Percentiles rank a stretch among this genome's conserved stretches.
phyloP scores from a whole-genome alignment of 2,113 vertebrate genomes.

The Nycticryphes semicollaris region DNA sequence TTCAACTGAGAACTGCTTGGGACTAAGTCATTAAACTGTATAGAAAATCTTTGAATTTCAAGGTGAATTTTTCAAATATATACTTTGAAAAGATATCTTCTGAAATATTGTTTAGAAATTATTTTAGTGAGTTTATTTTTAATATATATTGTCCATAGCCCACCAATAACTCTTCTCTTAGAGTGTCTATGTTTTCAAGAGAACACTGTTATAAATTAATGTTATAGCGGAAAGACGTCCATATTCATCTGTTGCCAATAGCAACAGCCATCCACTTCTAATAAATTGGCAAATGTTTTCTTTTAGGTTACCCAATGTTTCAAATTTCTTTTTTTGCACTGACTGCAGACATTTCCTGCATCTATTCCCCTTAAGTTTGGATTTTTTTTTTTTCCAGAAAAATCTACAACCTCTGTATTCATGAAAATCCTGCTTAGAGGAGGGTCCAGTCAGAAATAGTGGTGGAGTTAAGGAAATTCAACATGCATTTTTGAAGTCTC shows the following conservation, averaged over 20 bases:
- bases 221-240: not conserved
- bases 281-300: not conserved
- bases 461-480: not conserved
- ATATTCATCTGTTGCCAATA: not conserved
- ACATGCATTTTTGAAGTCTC: not conserved
- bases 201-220: not conserved
- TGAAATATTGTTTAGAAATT: not conserved
- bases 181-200: not conserved
- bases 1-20: not conserved
- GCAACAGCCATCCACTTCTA: not conserved
- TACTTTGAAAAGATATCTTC: not conserved
- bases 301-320: not conserved
- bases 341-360: not conserved
- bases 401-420: not conserved
- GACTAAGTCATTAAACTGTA: not conserved
- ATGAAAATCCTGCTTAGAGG: not conserved
- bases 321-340: not conserved
- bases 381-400: not conserved
- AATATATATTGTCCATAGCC: not conserved
- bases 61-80: not conserved
- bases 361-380: not conserved
- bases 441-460: not conserved
- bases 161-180: not conserved
- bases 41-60: not conserved
- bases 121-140: not conserved